These are phyloP conservation scores for Abrostola tripartita DNA, from an alignment of 2,888 invertebrate species.

Conservation along the genomic window DNA sequence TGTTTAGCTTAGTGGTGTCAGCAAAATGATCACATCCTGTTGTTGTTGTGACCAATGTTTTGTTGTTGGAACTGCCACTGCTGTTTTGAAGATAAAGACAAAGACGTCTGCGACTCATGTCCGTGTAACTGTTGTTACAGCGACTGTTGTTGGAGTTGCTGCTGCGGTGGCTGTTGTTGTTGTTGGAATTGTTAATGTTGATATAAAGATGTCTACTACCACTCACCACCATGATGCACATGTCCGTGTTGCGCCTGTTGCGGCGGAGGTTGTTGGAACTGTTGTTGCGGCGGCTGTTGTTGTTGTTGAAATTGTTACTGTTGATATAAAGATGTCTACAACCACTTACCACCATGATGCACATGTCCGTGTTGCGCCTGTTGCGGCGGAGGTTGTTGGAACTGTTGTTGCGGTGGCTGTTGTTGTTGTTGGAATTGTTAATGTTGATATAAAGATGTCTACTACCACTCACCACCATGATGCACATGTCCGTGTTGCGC, in stretches of 20 bases:
- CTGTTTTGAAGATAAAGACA: no score
- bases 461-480: conserved; percentile 60
- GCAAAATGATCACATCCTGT: no score
- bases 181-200: not conserved
- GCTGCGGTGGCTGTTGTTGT: not conserved
- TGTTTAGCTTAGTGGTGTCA: no score
- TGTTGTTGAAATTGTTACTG: not conserved
- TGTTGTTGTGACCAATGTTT: no score
- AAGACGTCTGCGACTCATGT: no score
- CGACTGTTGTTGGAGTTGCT: not conserved
- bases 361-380: no score
- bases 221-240: conserved; percentile 64
- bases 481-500: conserved; percentile 68
- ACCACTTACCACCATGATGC: no score
- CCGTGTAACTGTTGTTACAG: no score
- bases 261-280: conserved; percentile 16
- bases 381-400: no score
- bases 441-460: not conserved
- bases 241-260: conserved; percentile 66
- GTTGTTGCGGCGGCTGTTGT: no score
- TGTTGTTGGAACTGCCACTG: not conserved
- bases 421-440: not conserved
- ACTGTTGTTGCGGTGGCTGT: not conserved
- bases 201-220: not conserved
- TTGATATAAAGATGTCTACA: no score